Conservation (phyloP, 2,888 invertebrate genomes). For the Hyalella azteca region DNA sequence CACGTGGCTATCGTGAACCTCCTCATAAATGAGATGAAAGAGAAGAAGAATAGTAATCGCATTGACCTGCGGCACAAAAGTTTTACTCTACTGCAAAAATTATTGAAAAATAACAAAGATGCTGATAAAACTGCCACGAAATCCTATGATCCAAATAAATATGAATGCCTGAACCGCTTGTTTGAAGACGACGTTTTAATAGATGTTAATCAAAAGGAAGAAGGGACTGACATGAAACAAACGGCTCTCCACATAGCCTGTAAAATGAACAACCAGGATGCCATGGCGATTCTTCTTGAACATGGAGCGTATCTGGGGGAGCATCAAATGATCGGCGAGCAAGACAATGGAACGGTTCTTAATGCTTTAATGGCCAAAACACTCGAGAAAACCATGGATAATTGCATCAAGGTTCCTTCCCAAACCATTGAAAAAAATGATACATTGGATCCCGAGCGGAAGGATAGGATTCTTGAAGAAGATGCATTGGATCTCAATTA, state of each 20-base stretch:
- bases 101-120: conserved; percentile 41
- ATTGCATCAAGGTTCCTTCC: conserved; percentile 44
- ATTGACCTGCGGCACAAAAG: conserved; percentile 44
- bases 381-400: conserved; percentile 50
- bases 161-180: conserved; percentile 45
- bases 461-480: conserved; percentile 38
- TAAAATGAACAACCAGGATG: conserved; percentile 54
- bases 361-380: conserved; percentile 43
- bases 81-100: conserved; percentile 42
- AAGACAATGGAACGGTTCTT: conserved; percentile 39
- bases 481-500: conserved; percentile 42
- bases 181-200: conserved; percentile 45
- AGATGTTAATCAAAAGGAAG: conserved; percentile 43
- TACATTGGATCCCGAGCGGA: conserved; percentile 20
- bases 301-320: conserved; percentile 51
- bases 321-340: conserved; percentile 1
- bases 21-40: conserved; percentile 49
- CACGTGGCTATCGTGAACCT: conserved; percentile 39
- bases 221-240: neutral
- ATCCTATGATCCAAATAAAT: conserved; percentile 28
- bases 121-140: neutral
- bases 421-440: conserved; percentile 32
- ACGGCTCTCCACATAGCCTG: conserved; percentile 48
- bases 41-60: neutral
- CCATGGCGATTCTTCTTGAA: conserved; percentile 42